phyloP scores from a whole-genome alignment of 2,797 vertebrate genomes.

The Neosilurus hyrtlii region DNA sequence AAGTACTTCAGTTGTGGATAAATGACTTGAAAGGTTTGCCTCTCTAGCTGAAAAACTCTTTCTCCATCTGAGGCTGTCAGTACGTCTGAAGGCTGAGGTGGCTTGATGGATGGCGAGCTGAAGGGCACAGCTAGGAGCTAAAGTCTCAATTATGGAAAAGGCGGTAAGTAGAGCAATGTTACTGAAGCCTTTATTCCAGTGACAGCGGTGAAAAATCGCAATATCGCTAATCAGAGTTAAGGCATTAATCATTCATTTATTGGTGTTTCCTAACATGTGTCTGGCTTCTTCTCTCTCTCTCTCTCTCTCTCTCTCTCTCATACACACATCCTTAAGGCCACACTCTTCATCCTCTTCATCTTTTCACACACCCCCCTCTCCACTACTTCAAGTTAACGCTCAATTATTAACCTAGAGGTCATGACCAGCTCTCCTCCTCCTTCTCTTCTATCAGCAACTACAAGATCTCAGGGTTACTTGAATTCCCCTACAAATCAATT shows the following conservation, averaged over 20 bases:
- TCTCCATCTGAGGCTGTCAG: conserved; percentile 90
- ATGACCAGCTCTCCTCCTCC: conserved; percentile 16
- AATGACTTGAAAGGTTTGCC: conserved; percentile 83
- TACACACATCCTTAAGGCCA: conserved; percentile 40
- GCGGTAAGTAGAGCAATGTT: conserved; percentile 96
- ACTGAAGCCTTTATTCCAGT: conserved; percentile 95
- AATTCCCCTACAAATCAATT: background rate
- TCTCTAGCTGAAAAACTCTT: conserved; percentile 88
- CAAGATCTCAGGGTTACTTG: too few relatives aligned
- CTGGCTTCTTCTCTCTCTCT: conserved; percentile 37
- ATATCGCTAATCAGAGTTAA: conserved; percentile 96
- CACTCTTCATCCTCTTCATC: conserved; percentile 34
- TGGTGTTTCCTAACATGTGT: conserved; percentile 78
- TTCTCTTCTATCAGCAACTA: background rate
- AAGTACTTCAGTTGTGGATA: conserved; percentile 78
- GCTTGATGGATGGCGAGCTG: conserved; percentile 98
- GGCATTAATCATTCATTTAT: conserved; percentile 97
- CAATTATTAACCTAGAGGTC: conserved; percentile 54
- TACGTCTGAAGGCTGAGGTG: conserved; percentile 85
- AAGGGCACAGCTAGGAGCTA: conserved; percentile 96
- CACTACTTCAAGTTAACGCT: conserved; percentile 48
- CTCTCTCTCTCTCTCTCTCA: background rate
- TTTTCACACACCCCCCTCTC: background rate
- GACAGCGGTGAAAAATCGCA: conserved; percentile 96
- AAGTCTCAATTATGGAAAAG: conserved; percentile 99